Evolutionary conservation across 2,888 invertebrate species (phyloP).

Genomic region (Limnephilus rhombicus): DNA sequence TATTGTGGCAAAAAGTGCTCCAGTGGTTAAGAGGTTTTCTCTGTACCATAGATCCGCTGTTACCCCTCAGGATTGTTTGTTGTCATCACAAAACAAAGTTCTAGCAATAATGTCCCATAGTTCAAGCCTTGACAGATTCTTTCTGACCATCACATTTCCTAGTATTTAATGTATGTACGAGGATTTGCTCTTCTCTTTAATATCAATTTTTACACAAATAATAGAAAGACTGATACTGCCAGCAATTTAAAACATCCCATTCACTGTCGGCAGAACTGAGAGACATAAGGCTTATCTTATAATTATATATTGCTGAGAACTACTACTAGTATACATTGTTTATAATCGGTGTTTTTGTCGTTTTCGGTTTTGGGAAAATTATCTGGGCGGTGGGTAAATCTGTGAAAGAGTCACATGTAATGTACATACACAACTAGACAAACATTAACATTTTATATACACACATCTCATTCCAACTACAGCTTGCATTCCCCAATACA

Average conservation of each 20-base stretch:
- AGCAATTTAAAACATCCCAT: background rate
- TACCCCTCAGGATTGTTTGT: background rate
- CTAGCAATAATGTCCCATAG: background rate
- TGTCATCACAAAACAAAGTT: background rate
- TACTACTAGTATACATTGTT: background rate
- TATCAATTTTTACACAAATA: background rate
- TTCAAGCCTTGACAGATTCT: background rate
- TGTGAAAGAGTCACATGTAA: no score
- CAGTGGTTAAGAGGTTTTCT: no score
- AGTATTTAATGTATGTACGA: background rate
- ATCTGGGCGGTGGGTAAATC: background rate
- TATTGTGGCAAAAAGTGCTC: no score
- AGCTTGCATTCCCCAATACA: no score
- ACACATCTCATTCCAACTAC: no score
- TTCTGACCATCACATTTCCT: background rate
- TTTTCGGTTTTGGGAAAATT: background rate
- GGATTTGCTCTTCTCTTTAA: background rate
- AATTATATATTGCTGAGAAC: background rate
- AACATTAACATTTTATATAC: no score
- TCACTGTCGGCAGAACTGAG: background rate
- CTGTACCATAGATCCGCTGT: background rate
- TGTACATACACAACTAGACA: no score
- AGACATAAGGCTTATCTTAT: background rate
- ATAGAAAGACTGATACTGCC: background rate
- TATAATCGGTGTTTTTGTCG: background rate